These are phyloP conservation scores for Zeus faber DNA, from an alignment of 2,113 vertebrate genomes.

Conservation along the genomic window DNA sequence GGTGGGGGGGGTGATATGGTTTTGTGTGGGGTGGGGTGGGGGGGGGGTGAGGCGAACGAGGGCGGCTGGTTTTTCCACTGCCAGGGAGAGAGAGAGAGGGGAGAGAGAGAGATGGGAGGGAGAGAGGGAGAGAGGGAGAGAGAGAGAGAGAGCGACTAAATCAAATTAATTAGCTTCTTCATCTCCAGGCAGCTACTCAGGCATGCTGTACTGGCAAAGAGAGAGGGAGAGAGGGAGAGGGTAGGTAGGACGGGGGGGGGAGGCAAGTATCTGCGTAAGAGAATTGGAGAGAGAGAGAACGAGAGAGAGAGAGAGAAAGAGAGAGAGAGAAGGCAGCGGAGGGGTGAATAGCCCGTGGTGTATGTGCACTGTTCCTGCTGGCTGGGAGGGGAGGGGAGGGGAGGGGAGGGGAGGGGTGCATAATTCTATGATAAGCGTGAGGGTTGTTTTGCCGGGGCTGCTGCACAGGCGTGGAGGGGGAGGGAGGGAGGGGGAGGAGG, in stretches of 20 bases:
- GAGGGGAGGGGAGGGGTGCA: constrained; percentile 48
- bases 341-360: constrained; percentile 64
- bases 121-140: constrained; percentile 14
- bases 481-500: not conserved
- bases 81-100: constrained; percentile 14
- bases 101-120: not conserved
- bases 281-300: constrained; percentile 43
- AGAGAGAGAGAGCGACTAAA: constrained; percentile 74
- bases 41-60: not conserved
- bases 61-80: constrained; percentile 7
- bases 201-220: constrained; percentile 69
- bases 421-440: constrained; percentile 73
- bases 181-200: constrained; percentile 78
- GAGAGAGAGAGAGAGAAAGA: constrained; percentile 29
- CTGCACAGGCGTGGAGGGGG: constrained; percentile 41
- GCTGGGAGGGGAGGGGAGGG: not conserved
- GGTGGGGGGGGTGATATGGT: constrained; percentile 39
- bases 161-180: constrained; percentile 84
- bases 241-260: constrained; percentile 5
- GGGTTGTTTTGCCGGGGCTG: constrained; percentile 67
- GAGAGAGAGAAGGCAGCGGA: constrained; percentile 1
- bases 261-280: constrained; percentile 20
- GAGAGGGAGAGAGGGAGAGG: constrained; percentile 20
- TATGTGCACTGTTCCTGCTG: constrained; percentile 61
- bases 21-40: not conserved